Evolutionary conservation across 2,797 vertebrate species (phyloP).

Genomic region (Hippoglossus hippoglossus): DNA sequence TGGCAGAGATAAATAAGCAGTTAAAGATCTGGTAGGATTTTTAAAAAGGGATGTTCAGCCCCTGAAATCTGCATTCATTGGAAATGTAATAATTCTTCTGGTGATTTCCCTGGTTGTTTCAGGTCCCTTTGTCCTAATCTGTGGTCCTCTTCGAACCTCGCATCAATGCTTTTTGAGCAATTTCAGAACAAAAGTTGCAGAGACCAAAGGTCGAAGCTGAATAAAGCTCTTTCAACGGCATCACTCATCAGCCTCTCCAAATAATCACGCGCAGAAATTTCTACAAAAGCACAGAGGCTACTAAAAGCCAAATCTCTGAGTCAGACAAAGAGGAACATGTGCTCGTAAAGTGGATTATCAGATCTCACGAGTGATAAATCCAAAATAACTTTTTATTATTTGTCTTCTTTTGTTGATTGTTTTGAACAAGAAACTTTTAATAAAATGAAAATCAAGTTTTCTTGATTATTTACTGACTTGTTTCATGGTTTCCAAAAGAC

Average conservation of each 20-base stretch:
- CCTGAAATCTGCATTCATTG: slow-evolving; percentile 49
- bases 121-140: slow-evolving; percentile 3
- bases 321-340: background rate
- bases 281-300: background rate
- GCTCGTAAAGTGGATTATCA: background rate
- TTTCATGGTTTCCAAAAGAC: no score
- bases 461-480: no score
- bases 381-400: background rate
- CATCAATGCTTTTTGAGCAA: slow-evolving; percentile 15
- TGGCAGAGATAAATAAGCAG: slow-evolving; percentile 62
- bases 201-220: slow-evolving; percentile 1
- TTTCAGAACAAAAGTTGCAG: slow-evolving; percentile 10
- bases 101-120: slow-evolving; percentile 20
- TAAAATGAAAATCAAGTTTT: no score
- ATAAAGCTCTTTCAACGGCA: slow-evolving; percentile 1
- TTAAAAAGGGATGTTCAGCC: slow-evolving; percentile 34
- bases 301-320: background rate
- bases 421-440: no score
- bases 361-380: background rate
- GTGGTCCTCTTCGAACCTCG: background rate
- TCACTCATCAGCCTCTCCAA: background rate
- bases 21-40: slow-evolving; percentile 56
- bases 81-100: slow-evolving; percentile 49
- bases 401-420: no score
- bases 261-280: slow-evolving; percentile 1